Percentiles rank a stretch among this genome's conserved stretches.
Evolutionary conservation across 2,113 vertebrate species (phyloP).

Genomic region (Entelurus aequoreus): DNA sequence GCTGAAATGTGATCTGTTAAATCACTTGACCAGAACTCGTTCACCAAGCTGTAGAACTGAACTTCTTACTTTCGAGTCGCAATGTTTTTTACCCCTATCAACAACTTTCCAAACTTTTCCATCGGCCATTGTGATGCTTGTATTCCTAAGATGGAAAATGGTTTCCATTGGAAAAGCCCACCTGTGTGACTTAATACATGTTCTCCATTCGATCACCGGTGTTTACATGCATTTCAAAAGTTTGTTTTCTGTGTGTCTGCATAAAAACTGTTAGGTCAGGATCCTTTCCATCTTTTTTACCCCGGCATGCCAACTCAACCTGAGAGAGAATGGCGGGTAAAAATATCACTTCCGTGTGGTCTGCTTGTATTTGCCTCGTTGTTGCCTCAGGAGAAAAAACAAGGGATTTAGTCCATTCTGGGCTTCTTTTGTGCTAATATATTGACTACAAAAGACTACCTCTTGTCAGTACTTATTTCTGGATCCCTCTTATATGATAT

Average conservation of each 20-base stretch:
- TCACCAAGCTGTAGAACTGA: too few species aligned
- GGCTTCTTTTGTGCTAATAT: constrained; percentile 49
- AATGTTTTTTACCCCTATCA: too few species aligned
- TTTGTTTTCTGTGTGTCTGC: constrained; percentile 21
- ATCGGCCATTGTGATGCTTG: too few species aligned
- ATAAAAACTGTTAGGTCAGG: constrained; percentile 36
- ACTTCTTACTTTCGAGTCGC: too few species aligned
- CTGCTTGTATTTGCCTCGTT: constrained; percentile 46
- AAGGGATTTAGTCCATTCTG: constrained; percentile 50
- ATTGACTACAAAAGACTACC: constrained; percentile 36
- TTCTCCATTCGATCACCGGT: too few species aligned
- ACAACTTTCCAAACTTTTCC: too few species aligned
- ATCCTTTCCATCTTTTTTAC: constrained; percentile 38
- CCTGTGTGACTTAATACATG: too few species aligned
- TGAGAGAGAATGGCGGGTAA: constrained; percentile 19
- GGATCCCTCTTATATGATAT: constrained; percentile 47
- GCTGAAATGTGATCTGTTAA: too few species aligned
- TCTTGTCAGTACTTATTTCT: constrained; percentile 58
- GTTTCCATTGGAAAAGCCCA: too few species aligned
- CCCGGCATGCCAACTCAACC: constrained; percentile 42
- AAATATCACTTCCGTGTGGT: constrained; percentile 43
- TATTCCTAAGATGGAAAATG: too few species aligned
- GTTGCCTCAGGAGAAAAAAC: constrained; percentile 48
- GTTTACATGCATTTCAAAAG: neutral
- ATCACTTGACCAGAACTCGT: too few species aligned